These are phyloP conservation scores for Drepana arcuata DNA, from an alignment of 1,140 invertebrate species.

Conservation along the genomic window DNA sequence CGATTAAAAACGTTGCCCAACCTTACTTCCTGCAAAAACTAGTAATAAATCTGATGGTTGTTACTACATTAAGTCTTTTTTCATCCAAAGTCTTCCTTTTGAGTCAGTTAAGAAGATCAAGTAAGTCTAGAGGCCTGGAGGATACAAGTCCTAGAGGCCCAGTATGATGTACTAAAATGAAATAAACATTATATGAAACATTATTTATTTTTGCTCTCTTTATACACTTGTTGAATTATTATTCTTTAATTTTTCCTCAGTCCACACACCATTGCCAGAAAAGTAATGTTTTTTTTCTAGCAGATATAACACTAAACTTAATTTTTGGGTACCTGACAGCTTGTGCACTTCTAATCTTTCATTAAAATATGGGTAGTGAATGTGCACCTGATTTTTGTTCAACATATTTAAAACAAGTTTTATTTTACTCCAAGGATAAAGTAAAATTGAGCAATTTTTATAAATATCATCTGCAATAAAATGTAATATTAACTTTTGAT, in stretches of 20 bases:
- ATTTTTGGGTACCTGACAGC: conserved; percentile 49
- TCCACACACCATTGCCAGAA: conserved; percentile 72
- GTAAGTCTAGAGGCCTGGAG: too few relatives aligned
- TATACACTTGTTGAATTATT: background rate
- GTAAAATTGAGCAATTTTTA: conserved; percentile 68
- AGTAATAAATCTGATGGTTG: too few relatives aligned
- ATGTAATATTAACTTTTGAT: conserved; percentile 53
- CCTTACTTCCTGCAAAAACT: too few relatives aligned
- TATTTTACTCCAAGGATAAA: conserved; percentile 73
- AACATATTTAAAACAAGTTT: conserved; percentile 29
- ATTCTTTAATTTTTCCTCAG: conserved; percentile 35
- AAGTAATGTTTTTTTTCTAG: conserved; percentile 72
- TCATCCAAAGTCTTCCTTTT: too few relatives aligned
- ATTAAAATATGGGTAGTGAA: conserved; percentile 20
- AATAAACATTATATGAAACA: too few relatives aligned
- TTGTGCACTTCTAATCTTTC: conserved; percentile 30
- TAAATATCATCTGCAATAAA: conserved; percentile 69
- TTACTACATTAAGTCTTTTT: too few relatives aligned
- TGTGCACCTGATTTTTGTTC: conserved; percentile 26
- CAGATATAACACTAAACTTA: conserved; percentile 68
- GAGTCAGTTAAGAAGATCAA: too few relatives aligned
- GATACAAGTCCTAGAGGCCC: too few relatives aligned
- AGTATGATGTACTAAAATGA: too few relatives aligned
- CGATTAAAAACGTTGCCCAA: too few relatives aligned
- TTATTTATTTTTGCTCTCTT: background rate